Conservation (phyloP, 2,888 invertebrate species). For the Tanypteryx hageni region DNA sequence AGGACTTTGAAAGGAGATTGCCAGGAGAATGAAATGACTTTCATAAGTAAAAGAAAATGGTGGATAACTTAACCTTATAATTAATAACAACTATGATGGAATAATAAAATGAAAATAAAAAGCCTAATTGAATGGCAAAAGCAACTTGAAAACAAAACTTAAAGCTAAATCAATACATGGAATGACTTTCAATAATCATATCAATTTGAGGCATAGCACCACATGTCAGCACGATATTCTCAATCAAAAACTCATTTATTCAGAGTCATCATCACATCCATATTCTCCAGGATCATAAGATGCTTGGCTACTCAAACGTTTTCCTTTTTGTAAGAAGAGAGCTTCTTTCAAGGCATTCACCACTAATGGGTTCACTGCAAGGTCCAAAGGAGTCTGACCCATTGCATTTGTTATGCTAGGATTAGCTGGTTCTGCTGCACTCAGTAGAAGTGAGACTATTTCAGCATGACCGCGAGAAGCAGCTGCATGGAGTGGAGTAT, state of each 20-base stretch:
- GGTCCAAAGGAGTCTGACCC: conserved; percentile 76
- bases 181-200: no score
- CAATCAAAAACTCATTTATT: not conserved
- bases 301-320: conserved; percentile 27
- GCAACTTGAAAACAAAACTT: no score
- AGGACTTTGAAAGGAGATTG: no score
- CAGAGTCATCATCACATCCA: conserved; percentile 75
- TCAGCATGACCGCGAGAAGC: conserved; percentile 79
- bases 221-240: not conserved
- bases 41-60: no score
- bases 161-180: no score
- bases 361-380: conserved; percentile 76
- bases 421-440: conserved; percentile 75
- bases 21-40: no score
- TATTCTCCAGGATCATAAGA: conserved; percentile 74
- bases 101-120: no score
- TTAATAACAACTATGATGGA: no score
- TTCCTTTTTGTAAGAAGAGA: conserved; percentile 8
- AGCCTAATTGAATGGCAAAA: no score
- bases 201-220: no score
- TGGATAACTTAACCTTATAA: no score
- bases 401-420: conserved; percentile 77
- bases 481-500: conserved; percentile 81
- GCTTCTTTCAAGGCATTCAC: conserved; percentile 71
- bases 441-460: conserved; percentile 77